Percentiles rank a stretch among this genome's conserved stretches.
Conservation (phyloP, 1,140 invertebrate species). For the Rhagoletis zephyria region DNA sequence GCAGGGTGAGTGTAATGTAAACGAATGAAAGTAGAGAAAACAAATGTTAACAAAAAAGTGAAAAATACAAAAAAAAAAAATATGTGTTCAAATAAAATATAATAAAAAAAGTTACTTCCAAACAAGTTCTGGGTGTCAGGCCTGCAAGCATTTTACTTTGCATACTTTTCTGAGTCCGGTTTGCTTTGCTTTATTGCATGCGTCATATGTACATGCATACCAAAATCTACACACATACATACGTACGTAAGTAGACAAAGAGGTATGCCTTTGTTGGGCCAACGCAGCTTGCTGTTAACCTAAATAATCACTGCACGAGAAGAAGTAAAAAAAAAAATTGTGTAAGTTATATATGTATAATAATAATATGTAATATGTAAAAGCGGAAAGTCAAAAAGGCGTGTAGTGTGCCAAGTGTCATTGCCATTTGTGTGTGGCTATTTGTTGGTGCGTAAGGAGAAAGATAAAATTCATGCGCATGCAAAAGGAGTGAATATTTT, state of each 20-base stretch:
- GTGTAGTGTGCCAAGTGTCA: conserved; percentile 7
- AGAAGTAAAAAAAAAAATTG: neutral
- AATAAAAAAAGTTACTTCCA: no score
- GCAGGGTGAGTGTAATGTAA: neutral
- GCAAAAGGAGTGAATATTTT: no score
- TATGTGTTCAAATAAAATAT: neutral
- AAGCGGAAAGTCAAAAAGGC: conserved; percentile 19
- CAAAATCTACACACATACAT: neutral
- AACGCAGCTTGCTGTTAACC: conserved; percentile 15
- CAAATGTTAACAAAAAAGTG: neutral
- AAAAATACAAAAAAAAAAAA: neutral
- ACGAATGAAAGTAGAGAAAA: neutral
- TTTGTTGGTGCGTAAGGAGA: neutral
- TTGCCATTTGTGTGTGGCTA: conserved; percentile 27
- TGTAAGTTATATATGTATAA: neutral
- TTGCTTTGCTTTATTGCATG: neutral
- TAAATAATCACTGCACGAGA: conserved; percentile 28
- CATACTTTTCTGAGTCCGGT: conserved; percentile 36
- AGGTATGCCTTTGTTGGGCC: neutral
- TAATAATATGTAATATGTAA: neutral
- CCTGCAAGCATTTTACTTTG: conserved; percentile 28
- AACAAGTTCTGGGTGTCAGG: neutral
- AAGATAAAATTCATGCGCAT: neutral
- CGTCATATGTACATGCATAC: neutral
- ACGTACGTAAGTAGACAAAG: neutral